Percentiles rank a stretch among this genome's conserved stretches.
Evolutionary conservation across 1,140 invertebrate genomes (phyloP).

Genomic region (Chlorops oryzae): DNA sequence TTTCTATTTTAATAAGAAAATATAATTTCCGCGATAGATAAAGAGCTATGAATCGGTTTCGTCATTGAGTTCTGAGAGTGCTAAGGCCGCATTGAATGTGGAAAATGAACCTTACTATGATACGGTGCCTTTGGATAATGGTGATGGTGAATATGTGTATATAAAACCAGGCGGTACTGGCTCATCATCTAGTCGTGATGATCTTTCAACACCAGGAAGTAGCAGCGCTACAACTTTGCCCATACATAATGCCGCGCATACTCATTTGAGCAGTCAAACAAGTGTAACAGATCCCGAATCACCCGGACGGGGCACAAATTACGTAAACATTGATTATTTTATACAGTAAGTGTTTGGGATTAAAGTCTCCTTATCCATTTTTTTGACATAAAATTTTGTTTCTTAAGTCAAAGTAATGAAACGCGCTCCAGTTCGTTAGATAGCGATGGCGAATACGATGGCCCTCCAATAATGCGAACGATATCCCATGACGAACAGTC

Average conservation of each 20-base stretch:
- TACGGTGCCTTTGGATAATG: slow-evolving; percentile 69
- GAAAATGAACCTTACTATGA: slow-evolving; percentile 73
- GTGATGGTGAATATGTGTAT: slow-evolving; percentile 71
- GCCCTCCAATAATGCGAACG: slow-evolving; percentile 36
- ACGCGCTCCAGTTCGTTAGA: slow-evolving; percentile 48
- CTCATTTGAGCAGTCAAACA: slow-evolving; percentile 39
- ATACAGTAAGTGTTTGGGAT: slow-evolving; percentile 65
- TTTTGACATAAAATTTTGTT: slow-evolving; percentile 1
- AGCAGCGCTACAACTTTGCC: no score
- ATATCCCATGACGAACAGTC: slow-evolving; percentile 43
- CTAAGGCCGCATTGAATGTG: slow-evolving; percentile 33
- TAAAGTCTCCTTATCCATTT: background rate
- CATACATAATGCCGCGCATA: slow-evolving; percentile 18
- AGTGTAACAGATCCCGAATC: slow-evolving; percentile 60
- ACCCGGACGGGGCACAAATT: slow-evolving; percentile 70
- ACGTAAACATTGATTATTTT: slow-evolving; percentile 87
- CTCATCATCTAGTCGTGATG: slow-evolving; percentile 56
- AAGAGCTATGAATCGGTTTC: slow-evolving; percentile 59
- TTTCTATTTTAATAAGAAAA: background rate
- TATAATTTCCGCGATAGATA: slow-evolving; percentile 43
- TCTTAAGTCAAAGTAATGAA: slow-evolving; percentile 44
- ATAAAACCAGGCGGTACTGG: slow-evolving; percentile 60
- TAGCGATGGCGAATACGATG: slow-evolving; percentile 48
- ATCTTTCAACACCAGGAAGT: slow-evolving; percentile 57
- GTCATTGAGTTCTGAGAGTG: slow-evolving; percentile 50